A percentile compares a stretch with the other conserved stretches of the same genome.
phyloP scores from a whole-genome alignment of 2,888 invertebrate species.

The Tenthredo notha region DNA sequence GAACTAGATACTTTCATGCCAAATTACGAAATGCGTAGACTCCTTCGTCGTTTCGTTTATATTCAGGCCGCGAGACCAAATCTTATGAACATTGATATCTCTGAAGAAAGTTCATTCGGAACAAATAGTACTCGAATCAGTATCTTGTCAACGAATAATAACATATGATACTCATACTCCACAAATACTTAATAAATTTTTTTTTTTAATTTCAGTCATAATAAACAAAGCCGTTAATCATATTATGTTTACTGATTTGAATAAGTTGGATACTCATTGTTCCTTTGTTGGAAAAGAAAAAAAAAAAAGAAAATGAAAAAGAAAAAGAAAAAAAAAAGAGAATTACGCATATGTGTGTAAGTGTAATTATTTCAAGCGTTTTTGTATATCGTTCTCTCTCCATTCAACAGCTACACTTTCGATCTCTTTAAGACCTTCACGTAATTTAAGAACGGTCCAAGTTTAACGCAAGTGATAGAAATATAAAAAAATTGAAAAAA shows the following conservation, averaged over 20 bases:
- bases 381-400: not conserved
- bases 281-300: not conserved
- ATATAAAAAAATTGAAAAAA: not conserved
- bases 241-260: not conserved
- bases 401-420: not conserved
- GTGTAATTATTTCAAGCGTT: not conserved
- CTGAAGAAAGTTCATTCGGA: not conserved
- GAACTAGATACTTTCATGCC: constrained; percentile 9
- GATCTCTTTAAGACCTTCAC: not conserved
- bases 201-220: not conserved
- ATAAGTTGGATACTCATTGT: not conserved
- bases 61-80: not conserved
- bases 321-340: not conserved
- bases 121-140: not conserved
- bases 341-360: not conserved
- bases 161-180: not conserved
- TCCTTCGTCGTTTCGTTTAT: not conserved
- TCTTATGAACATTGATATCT: not conserved
- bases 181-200: not conserved
- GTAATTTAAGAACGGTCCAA: not conserved
- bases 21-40: constrained; percentile 27
- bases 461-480: not conserved
- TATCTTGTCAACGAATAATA: not conserved
- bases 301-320: not conserved
- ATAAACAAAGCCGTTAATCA: not conserved